Base-by-base conservation (phyloP, 2,888 invertebrate species). In the Drosophila histrio region DNA sequence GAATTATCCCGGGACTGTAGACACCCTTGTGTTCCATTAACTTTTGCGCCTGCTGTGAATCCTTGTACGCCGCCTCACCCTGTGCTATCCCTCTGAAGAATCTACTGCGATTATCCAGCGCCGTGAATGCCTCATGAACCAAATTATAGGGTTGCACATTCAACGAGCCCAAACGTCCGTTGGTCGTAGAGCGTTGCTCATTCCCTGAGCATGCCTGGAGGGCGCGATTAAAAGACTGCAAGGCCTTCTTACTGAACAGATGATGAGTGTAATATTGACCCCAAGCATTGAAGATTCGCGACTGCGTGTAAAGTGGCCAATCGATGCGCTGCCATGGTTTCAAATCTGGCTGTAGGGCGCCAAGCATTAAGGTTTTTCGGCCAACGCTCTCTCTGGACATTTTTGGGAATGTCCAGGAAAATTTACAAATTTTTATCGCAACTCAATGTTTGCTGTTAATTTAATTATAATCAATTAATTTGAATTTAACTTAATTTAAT, bases 1-100 rank as follows among this genome's bases (percentile, higher is more conserved):
- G 49, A 21, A 81, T 73, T 0, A 85, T 68, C 0, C 26, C 34
- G 0, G 47, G 2, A 6, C 41, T 6, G 2, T 6, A 4, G 1
- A 5, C 0, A 0, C 43, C 30, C 9, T 32, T 8, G 0, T 2
- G 2, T 9, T 26, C 30, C 52, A 70, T 2, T 2, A 72, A 2
- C 0, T n/a, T 8, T 7, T 72, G 44, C 0, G 91, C 90, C 5
- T 67, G 71, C 30, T 59, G 26, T 0, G 82, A 78, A 46, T 90
- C 90, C 4, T 47, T 36, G 1, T 82, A 57, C 2, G 90, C 90
- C 5, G 60, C 60, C 0, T 76, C 71, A 0, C 87, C 69, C 13
- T 79, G 77, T 0, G 88, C 90, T 38, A 90, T 61, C 38, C 58
- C 43, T 0, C 88, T 79, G n/a, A 86, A 81, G 26, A 89, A 69